phyloP scores from a whole-genome alignment of 2,888 invertebrate genomes.

The Cephalotes varians region DNA sequence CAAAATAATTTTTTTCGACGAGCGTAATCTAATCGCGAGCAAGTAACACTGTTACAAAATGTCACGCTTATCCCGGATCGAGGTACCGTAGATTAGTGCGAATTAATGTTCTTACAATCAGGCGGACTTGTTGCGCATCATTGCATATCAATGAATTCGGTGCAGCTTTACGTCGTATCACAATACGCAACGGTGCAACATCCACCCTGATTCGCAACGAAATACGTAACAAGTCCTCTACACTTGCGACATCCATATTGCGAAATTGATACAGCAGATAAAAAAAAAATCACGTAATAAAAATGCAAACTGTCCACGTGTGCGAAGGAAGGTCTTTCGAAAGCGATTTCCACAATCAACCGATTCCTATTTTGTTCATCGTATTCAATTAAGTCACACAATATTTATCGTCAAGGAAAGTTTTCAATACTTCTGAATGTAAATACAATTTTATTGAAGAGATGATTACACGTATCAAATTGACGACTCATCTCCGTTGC shows the following conservation, averaged over 20 bases:
- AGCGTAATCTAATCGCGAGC: conserved; percentile 31
- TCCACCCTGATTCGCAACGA: no score
- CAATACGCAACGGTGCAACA: no score
- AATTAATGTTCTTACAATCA: neutral
- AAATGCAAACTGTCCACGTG: neutral
- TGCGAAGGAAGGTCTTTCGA: neutral
- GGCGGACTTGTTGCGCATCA: no score
- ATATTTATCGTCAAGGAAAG: neutral
- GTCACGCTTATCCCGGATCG: conserved; percentile 2
- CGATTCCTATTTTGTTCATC: neutral
- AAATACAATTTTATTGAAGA: neutral
- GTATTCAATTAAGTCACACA: neutral
- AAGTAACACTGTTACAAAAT: conserved; percentile 22
- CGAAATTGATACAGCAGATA: neutral
- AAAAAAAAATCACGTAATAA: neutral
- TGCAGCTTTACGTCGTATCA: no score
- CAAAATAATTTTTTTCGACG: conserved; percentile 28
- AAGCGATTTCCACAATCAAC: neutral
- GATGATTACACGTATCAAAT: neutral
- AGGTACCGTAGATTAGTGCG: neutral
- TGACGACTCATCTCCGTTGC: neutral
- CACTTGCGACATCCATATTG: neutral
- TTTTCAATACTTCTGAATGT: neutral
- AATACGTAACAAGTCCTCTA: no score
- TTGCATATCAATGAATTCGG: no score